A percentile compares a stretch with the other conserved stretches of the same genome.
Evolutionary conservation across 2,113 vertebrate species (phyloP).

Genomic region (Sapayoa aenigma): DNA sequence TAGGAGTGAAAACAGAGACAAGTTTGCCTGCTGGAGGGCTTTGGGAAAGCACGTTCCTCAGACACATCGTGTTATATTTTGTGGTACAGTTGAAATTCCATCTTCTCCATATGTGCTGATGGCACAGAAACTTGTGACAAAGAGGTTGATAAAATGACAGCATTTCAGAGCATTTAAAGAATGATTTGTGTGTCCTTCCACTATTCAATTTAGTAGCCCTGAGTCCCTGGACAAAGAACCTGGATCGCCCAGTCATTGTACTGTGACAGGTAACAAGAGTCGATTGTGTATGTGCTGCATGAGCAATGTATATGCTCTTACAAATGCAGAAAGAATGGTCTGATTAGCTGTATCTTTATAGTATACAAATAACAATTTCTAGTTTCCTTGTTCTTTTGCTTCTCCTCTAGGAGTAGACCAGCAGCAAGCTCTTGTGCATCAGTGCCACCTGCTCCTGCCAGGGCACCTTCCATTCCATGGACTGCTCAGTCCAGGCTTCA

Average conservation of each 20-base stretch:
- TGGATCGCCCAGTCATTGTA: not conserved
- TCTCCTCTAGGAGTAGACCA: not conserved
- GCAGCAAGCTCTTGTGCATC: not conserved
- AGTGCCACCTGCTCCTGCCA: not conserved
- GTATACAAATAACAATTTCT: not conserved
- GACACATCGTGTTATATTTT: not conserved
- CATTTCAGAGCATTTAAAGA: not conserved
- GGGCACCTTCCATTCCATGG: accelerated
- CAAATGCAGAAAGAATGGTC: not conserved
- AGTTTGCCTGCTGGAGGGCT: not conserved
- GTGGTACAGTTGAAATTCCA: not conserved
- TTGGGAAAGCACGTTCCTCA: not conserved
- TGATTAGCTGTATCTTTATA: not conserved
- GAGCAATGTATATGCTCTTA: not conserved
- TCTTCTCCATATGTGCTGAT: not conserved
- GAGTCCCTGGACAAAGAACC: not conserved
- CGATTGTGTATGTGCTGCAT: not conserved
- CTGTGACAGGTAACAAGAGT: not conserved
- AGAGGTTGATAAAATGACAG: not conserved
- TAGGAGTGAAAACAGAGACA: not conserved
- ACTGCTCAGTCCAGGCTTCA: not conserved
- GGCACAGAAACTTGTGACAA: not conserved
- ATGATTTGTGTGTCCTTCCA: not conserved
- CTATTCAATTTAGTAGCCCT: not conserved
- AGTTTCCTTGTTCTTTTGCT: not conserved